Conservation (phyloP, 2,113 vertebrate species). For the Rhinichthys klamathensis region DNA sequence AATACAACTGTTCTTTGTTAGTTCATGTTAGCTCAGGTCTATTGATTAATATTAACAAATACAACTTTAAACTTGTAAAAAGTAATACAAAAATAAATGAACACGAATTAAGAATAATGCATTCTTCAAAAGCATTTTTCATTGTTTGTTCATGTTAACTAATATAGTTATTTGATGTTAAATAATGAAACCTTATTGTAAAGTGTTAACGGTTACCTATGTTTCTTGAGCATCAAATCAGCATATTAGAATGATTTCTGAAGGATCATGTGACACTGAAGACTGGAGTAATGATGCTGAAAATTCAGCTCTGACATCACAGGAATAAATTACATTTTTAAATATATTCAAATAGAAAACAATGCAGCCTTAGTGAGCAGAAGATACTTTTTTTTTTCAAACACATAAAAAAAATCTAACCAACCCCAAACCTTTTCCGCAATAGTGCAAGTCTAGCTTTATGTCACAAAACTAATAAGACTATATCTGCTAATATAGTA, state of each 20-base stretch:
- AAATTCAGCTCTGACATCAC: no score
- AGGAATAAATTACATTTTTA: no score
- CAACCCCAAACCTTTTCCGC: neutral
- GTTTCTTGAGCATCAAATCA: no score
- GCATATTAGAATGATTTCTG: no score
- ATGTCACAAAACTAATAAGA: neutral
- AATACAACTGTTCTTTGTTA: neutral
- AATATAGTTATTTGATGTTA: neutral
- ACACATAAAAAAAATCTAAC: neutral
- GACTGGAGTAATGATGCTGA: no score
- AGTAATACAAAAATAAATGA: neutral
- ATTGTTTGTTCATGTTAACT: no score
- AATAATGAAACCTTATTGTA: neutral
- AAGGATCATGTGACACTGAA: no score
- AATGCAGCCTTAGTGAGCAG: neutral
- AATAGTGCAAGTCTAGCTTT: neutral
- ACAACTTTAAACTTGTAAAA: neutral
- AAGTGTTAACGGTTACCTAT: no score
- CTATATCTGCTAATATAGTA: neutral
- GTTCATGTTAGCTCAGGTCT: neutral
- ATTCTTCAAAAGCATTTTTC: neutral
- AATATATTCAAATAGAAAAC: no score
- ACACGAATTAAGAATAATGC: neutral
- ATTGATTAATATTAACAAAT: neutral
- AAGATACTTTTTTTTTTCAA: neutral